Evolutionary conservation across 1,140 invertebrate species (phyloP).

Genomic region (Gonatopus flavifemur): DNA sequence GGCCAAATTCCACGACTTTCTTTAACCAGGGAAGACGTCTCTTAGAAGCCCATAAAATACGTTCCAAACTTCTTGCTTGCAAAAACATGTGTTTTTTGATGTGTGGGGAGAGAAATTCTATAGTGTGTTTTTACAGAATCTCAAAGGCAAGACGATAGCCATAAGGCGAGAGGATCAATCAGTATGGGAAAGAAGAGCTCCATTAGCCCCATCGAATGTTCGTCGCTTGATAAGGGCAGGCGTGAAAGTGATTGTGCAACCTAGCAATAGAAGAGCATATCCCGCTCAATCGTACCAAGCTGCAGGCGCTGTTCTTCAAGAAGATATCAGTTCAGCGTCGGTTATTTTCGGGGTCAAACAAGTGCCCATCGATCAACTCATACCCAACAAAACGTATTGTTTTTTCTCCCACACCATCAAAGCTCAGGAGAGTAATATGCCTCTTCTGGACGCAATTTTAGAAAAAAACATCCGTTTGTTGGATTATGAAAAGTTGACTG

Average conservation of each 20-base stretch:
- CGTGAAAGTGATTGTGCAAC: slow-evolving; percentile 95
- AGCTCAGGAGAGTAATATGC: slow-evolving; percentile 98
- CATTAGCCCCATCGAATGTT: slow-evolving; percentile 91
- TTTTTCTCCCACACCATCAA: slow-evolving; percentile 99
- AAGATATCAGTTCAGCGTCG: slow-evolving; percentile 94
- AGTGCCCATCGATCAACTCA: slow-evolving; percentile 89
- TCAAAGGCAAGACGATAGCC: slow-evolving; percentile 70
- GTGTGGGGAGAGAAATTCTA: too few species aligned
- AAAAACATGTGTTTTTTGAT: too few species aligned
- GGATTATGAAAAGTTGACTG: slow-evolving; percentile 96
- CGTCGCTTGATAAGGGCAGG: slow-evolving; percentile 81
- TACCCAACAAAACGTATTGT: slow-evolving; percentile 96
- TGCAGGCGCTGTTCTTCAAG: slow-evolving; percentile 85
- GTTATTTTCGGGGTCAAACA: slow-evolving; percentile 98
- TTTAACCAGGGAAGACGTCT: too few species aligned
- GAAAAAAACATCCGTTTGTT: slow-evolving; percentile 96
- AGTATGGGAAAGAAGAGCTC: slow-evolving; percentile 96
- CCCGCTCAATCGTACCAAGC: slow-evolving; percentile 79
- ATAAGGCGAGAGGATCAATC: slow-evolving; percentile 92
- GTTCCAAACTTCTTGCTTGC: too few species aligned
- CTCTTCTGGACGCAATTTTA: slow-evolving; percentile 91
- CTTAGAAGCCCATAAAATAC: too few species aligned
- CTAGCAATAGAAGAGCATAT: slow-evolving; percentile 95
- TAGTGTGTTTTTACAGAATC: slow-evolving; percentile 33
- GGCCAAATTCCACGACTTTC: too few species aligned